These are phyloP conservation scores for Sylvia atricapilla DNA, from an alignment of 2,113 vertebrate species.

Conservation along the genomic window DNA sequence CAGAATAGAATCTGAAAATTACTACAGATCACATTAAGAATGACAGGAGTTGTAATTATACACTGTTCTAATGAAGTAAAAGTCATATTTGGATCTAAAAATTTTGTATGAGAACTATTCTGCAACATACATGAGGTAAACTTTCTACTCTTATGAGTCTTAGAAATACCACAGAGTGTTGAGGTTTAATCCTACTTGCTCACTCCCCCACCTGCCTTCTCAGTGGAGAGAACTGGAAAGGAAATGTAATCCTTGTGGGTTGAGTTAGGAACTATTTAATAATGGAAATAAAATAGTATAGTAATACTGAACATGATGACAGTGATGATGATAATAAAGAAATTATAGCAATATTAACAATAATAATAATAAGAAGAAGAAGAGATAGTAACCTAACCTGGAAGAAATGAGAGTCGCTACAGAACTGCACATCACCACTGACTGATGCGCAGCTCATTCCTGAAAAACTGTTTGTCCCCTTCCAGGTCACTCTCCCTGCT, in stretches of 20 bases:
- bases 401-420: not conserved
- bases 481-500: not conserved
- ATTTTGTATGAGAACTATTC: too few relatives aligned
- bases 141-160: not conserved
- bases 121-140: not conserved
- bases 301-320: not conserved
- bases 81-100: not conserved
- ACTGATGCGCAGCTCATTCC: not conserved
- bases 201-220: not conserved
- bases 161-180: not conserved
- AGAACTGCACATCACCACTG: not conserved
- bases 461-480: not conserved
- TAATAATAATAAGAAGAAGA: not conserved
- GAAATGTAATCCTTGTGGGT: not conserved
- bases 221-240: not conserved
- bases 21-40: not conserved
- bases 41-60: not conserved
- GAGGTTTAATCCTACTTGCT: not conserved
- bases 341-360: not conserved
- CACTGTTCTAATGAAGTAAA: not conserved
- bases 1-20: not conserved
- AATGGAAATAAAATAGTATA: not conserved
- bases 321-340: not conserved
- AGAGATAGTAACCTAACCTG: not conserved
- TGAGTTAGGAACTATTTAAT: not conserved